Conservation (phyloP, 1,140 invertebrate species). For the Bactericera cockerelli region DNA sequence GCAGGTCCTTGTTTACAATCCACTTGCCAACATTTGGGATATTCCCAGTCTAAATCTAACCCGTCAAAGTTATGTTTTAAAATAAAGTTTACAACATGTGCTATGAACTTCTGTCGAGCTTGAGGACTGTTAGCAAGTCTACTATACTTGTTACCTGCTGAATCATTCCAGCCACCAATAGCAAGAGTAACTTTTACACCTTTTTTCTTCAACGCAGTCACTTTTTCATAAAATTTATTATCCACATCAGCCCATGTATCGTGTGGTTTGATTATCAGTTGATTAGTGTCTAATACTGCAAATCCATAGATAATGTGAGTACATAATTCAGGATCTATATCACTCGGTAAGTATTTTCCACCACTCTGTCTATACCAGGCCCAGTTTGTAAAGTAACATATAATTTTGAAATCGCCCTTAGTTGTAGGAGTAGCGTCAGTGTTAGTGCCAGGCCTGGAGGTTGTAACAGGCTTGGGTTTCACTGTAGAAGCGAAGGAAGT, state of each 20-base stretch:
- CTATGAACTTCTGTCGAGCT: constrained; percentile 34
- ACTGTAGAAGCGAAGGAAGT: not conserved
- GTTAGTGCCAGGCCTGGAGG: not conserved
- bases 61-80: constrained; percentile 42
- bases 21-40: constrained; percentile 55
- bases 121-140: constrained; percentile 35
- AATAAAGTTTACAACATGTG: constrained; percentile 36
- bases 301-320: constrained; percentile 61
- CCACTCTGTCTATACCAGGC: constrained; percentile 45
- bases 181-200: constrained; percentile 43
- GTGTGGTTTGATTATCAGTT: constrained; percentile 43
- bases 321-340: constrained; percentile 50
- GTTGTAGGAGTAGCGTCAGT: constrained; percentile 8
- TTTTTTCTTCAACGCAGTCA: constrained; percentile 34
- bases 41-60: constrained; percentile 48
- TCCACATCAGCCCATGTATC: constrained; percentile 51
- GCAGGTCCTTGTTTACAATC: constrained; percentile 59
- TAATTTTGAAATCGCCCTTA: constrained; percentile 35
- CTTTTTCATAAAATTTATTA: constrained; percentile 42
- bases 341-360: constrained; percentile 44
- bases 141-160: constrained; percentile 44
- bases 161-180: constrained; percentile 48
- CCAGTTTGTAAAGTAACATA: constrained; percentile 57
- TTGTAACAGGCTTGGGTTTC: not conserved
- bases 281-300: constrained; percentile 42